A percentile compares a stretch with the other conserved stretches of the same genome.
phyloP scores from a whole-genome alignment of 2,888 invertebrate species.

The Drosophila picticornis region DNA sequence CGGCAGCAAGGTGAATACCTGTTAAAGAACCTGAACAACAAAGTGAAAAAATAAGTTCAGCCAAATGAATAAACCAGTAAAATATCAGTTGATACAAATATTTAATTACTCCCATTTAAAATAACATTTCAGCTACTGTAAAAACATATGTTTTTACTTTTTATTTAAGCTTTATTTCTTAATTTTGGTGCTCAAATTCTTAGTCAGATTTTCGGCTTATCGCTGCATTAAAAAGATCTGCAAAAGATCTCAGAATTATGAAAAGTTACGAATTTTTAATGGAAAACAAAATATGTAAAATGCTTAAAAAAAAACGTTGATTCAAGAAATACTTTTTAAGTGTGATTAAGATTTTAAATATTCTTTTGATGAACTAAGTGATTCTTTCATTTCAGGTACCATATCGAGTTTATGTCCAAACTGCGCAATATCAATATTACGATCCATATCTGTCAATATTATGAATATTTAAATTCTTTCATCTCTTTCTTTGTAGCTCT shows the following conservation, averaged over 20 bases:
- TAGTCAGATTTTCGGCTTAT: conserved; percentile 5
- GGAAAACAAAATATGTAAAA: neutral
- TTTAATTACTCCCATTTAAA: no score
- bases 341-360: neutral
- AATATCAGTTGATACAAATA: no score
- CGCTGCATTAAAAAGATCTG: no score
- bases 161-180: neutral
- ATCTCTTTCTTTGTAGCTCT: neutral
- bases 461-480: neutral
- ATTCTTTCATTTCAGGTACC: neutral
- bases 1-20: no score
- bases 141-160: no score
- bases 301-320: neutral
- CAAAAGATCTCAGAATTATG: no score
- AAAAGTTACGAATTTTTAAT: neutral
- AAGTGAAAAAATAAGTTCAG: no score
- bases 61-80: no score
- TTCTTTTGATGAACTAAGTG: neutral
- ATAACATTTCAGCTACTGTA: neutral
- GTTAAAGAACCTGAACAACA: no score
- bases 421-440: neutral
- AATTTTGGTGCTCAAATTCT: neutral
- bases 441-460: neutral
- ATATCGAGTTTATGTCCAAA: neutral
- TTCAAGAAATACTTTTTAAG: neutral